These are phyloP conservation scores for Papilio helenus DNA, from an alignment of 1,140 invertebrate genomes.

Conservation along the genomic window DNA sequence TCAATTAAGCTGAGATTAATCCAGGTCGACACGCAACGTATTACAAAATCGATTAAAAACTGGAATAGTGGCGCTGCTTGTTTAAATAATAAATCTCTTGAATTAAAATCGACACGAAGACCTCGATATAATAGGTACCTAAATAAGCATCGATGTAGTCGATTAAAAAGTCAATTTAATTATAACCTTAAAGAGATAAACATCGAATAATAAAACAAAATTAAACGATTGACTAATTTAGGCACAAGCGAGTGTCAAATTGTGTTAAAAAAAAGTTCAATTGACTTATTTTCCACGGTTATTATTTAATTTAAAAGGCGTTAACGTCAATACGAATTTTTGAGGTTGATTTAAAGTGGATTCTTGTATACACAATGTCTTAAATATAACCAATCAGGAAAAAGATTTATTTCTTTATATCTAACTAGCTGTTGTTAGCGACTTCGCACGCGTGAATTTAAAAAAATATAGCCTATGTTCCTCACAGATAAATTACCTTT, in stretches of 20 bases:
- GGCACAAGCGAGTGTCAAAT: not conserved
- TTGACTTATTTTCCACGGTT: not conserved
- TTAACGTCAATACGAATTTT: too few species aligned
- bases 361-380: too few species aligned
- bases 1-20: slow-evolving; percentile 7
- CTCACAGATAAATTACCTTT: too few species aligned
- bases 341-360: too few species aligned
- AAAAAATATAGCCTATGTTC: too few species aligned
- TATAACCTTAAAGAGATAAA: slow-evolving; percentile 1
- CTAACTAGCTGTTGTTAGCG: too few species aligned
- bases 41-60: slow-evolving; percentile 28
- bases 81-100: slow-evolving; percentile 4
- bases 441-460: too few species aligned
- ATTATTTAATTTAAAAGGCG: not conserved
- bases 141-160: not conserved
- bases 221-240: not conserved
- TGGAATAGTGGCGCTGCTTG: slow-evolving; percentile 8
- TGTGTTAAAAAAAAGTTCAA: not conserved
- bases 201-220: not conserved
- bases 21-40: slow-evolving; percentile 10
- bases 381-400: too few species aligned
- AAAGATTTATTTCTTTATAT: too few species aligned
- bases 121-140: not conserved
- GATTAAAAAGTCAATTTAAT: not conserved
- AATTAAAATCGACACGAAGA: slow-evolving; percentile 20